These are phyloP conservation scores for Agonum fuliginosum DNA, from an alignment of 2,888 invertebrate genomes.

Conservation along the genomic window DNA sequence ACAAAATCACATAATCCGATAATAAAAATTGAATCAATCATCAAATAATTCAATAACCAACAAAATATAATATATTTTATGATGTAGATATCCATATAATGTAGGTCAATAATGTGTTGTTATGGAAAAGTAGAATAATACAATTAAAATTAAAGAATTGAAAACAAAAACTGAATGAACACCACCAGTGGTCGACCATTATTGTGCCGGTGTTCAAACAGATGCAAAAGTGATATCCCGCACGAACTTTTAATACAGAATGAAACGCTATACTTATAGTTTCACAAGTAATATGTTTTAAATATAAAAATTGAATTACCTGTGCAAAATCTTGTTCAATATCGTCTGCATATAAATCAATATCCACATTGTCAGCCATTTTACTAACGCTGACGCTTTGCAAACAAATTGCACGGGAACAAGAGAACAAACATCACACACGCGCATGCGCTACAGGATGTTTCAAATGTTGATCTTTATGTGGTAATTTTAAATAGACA, in stretches of 20 bases:
- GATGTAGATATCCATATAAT: not conserved
- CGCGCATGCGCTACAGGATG: slow-evolving; percentile 35
- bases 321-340: slow-evolving; percentile 95
- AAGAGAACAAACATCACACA: not conserved
- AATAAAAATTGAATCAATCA: slow-evolving; percentile 3
- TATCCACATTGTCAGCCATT: slow-evolving; percentile 97
- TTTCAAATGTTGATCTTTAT: slow-evolving; percentile 8
- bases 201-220: slow-evolving; percentile 30
- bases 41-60: slow-evolving; percentile 19
- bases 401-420: slow-evolving; percentile 58
- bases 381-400: slow-evolving; percentile 67
- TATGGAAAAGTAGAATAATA: slow-evolving; percentile 38
- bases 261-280: not conserved
- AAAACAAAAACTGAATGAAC: slow-evolving; percentile 32
- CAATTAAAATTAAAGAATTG: slow-evolving; percentile 2
- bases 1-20: slow-evolving; percentile 62
- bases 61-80: not conserved
- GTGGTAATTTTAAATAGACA: slow-evolving; percentile 62
- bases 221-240: not conserved
- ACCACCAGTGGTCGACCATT: slow-evolving; percentile 50
- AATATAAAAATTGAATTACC: slow-evolving; percentile 70
- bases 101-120: slow-evolving; percentile 21
- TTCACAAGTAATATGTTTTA: not conserved
- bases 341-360: slow-evolving; percentile 97
- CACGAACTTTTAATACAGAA: not conserved